Percentiles rank a stretch among this genome's conserved stretches.
Conservation (phyloP, 2,113 vertebrate species). For the Pseudonaja textilis region DNA sequence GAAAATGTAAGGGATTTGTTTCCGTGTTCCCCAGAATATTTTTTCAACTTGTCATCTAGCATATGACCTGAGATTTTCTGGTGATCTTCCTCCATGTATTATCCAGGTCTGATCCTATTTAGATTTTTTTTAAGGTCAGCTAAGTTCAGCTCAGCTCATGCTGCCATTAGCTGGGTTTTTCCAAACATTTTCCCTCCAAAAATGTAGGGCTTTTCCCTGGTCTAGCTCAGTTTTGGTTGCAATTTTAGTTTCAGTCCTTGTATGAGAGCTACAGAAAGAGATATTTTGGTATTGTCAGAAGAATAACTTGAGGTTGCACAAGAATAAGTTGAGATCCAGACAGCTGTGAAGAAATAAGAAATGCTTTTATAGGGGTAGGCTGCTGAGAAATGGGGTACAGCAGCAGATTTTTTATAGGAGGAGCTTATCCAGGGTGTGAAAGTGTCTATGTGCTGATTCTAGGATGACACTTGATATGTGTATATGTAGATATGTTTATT, state of each 20-base stretch:
- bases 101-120: background rate
- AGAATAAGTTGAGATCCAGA: background rate
- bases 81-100: background rate
- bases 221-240: background rate
- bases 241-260: background rate
- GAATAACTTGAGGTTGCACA: background rate
- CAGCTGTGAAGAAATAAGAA: background rate
- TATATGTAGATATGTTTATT: background rate
- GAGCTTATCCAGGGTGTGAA: background rate
- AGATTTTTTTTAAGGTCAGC: background rate
- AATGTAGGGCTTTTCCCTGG: background rate
- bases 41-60: background rate
- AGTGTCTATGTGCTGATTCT: background rate
- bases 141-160: background rate
- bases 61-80: background rate
- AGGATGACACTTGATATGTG: background rate
- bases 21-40: background rate
- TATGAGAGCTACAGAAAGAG: background rate
- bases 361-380: background rate
- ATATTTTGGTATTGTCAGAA: background rate
- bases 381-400: background rate
- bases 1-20: background rate
- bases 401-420: background rate
- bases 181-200: background rate
- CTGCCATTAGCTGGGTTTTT: background rate